Evolutionary conservation across 2,113 vertebrate species (phyloP).

Genomic region (Podarcis cretensis): DNA sequence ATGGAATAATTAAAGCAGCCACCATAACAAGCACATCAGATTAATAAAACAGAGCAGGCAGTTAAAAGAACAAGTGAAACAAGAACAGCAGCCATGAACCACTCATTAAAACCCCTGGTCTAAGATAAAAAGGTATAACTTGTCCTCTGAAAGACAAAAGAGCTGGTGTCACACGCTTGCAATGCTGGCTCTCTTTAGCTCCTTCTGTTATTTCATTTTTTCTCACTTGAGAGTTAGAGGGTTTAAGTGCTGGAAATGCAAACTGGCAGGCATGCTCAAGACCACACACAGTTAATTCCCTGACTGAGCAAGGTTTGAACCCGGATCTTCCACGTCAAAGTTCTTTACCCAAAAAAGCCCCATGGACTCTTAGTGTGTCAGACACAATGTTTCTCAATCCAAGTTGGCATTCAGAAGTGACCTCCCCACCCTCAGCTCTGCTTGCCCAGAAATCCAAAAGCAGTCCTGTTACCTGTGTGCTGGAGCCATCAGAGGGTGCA

Average conservation of each 20-base stretch:
- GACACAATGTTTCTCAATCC: neutral
- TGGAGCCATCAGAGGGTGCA: conserved; percentile 85
- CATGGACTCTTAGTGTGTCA: neutral
- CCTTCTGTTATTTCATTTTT: neutral
- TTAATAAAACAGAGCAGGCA: neutral
- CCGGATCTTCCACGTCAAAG: neutral
- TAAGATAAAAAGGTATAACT: too few species aligned
- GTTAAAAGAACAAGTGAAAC: neutral
- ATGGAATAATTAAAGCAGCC: neutral
- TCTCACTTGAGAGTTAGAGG: neutral
- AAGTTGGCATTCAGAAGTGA: neutral
- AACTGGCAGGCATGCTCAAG: neutral
- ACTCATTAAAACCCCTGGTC: neutral
- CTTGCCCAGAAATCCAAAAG: conserved; percentile 27
- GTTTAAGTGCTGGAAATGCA: neutral
- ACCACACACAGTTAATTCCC: neutral
- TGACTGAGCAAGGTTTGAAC: neutral
- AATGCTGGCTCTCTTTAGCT: neutral
- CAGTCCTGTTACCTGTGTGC: conserved; percentile 84
- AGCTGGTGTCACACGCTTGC: neutral
- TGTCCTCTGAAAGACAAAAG: neutral
- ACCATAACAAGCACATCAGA: neutral
- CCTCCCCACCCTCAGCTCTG: neutral
- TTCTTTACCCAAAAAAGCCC: neutral
- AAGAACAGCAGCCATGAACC: neutral